Conservation (phyloP, 1,140 invertebrate species). For the Eulimnadia texana region DNA sequence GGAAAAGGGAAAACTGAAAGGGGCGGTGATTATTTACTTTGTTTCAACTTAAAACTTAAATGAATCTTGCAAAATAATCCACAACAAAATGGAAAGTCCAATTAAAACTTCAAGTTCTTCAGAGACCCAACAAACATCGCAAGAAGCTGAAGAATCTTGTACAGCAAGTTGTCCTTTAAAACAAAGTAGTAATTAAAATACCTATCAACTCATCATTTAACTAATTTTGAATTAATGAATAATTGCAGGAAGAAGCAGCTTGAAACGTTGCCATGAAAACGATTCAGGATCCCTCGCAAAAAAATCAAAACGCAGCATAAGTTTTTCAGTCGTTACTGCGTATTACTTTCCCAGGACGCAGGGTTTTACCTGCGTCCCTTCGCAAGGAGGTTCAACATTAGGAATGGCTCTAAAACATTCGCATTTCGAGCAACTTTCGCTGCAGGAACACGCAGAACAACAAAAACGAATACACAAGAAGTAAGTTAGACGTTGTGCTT, state of each 20-base stretch:
- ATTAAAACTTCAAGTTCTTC: too few relatives aligned
- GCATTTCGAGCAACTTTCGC: constrained; percentile 54
- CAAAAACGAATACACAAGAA: constrained; percentile 63
- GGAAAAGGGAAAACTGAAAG: too few relatives aligned
- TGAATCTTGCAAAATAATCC: too few relatives aligned
- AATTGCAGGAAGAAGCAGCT: not conserved
- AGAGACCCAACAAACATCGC: too few relatives aligned
- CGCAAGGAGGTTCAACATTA: constrained; percentile 86
- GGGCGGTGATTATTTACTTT: too few relatives aligned
- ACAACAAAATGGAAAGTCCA: too few relatives aligned
- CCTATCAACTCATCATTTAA: not conserved
- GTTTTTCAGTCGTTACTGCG: constrained; percentile 83
- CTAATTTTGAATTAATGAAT: not conserved
- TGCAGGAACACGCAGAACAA: constrained; percentile 72
- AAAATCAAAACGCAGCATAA: constrained; percentile 60
- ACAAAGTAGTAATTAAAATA: too few relatives aligned
- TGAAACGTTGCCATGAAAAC: not conserved
- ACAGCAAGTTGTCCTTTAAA: too few relatives aligned
- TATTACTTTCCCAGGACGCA: constrained; percentile 90
- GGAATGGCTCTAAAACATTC: constrained; percentile 85
- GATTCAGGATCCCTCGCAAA: not conserved
- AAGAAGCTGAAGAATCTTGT: too few relatives aligned
- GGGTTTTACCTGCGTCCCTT: constrained; percentile 95
- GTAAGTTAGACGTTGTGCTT: constrained; percentile 9
- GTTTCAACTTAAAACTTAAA: too few relatives aligned